A percentile compares a stretch with the other conserved stretches of the same genome.
Evolutionary conservation across 2,113 vertebrate species (phyloP).

Genomic region (Crypturellus undulatus): DNA sequence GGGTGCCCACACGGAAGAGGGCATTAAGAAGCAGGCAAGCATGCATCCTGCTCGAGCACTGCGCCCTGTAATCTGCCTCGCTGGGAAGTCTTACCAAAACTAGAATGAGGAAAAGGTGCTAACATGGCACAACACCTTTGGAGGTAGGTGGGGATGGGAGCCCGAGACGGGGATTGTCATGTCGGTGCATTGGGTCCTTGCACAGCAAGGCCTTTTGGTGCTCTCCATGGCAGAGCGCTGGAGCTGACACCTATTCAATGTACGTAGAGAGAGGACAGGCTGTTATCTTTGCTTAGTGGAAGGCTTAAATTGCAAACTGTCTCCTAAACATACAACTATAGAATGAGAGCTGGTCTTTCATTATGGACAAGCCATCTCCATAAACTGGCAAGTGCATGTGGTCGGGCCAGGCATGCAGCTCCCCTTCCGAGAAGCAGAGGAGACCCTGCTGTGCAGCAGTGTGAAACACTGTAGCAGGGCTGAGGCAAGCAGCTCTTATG

Average conservation of each 20-base stretch:
- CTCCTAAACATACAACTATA: constrained; percentile 17
- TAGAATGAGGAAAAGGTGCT: not conserved
- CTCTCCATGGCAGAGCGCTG: not conserved
- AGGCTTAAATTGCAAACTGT: constrained; percentile 39
- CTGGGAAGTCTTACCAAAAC: not conserved
- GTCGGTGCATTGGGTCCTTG: not conserved
- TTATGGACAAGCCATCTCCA: not conserved
- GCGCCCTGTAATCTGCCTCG: not conserved
- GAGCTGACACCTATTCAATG: not conserved
- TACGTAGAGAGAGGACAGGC: not conserved
- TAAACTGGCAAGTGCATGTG: constrained; percentile 17
- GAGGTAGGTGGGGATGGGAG: not conserved
- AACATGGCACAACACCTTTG: not conserved
- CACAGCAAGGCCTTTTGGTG: not conserved
- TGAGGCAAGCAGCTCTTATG: constrained; percentile 29
- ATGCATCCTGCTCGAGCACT: not conserved
- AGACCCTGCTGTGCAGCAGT: not conserved
- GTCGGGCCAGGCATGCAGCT: not conserved
- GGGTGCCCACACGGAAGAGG: not conserved
- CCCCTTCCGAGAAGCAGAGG: constrained; percentile 13
- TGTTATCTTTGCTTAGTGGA: constrained; percentile 10
- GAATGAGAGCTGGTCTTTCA: constrained; percentile 12
- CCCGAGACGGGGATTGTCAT: constrained; percentile 19
- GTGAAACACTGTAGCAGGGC: not conserved
- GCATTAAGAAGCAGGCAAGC: not conserved